phyloP scores from a whole-genome alignment of 2,888 invertebrate genomes.

The Xanthia icteritia region DNA sequence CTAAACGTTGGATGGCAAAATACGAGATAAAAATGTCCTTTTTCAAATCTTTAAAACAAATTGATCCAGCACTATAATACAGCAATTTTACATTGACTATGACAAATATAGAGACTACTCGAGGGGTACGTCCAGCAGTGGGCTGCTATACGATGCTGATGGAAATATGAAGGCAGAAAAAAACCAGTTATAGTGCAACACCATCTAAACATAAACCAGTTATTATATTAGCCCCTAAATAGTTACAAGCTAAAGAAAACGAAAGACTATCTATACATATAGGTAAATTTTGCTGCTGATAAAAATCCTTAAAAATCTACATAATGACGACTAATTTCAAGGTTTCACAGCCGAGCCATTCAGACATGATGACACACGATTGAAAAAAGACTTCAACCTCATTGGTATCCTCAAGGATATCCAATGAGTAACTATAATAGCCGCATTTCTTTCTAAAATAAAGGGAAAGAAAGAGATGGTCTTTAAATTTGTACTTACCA shows the following conservation, averaged over 20 bases:
- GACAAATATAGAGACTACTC: not conserved
- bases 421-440: not conserved
- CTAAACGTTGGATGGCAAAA: not conserved
- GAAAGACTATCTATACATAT: not conserved
- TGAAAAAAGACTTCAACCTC: not conserved
- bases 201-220: not conserved
- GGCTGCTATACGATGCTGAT: too few relatives aligned
- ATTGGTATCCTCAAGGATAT: too few relatives aligned
- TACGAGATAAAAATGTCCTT: too few relatives aligned
- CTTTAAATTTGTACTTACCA: slow-evolving; percentile 68
- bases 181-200: too few relatives aligned
- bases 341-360: not conserved
- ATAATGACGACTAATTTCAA: not conserved
- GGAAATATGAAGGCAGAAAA: not conserved
- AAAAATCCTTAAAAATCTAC: slow-evolving; percentile 15
- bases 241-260: not conserved
- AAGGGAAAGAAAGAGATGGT: not conserved
- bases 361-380: not conserved
- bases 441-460: not conserved
- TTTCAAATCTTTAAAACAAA: not conserved
- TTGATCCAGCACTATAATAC: not conserved
- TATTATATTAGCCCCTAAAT: too few relatives aligned
- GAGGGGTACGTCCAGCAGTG: too few relatives aligned
- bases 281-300: slow-evolving; percentile 6
- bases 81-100: not conserved